phyloP scores from a whole-genome alignment of 2,113 vertebrate genomes.

The Catharus minimus region DNA sequence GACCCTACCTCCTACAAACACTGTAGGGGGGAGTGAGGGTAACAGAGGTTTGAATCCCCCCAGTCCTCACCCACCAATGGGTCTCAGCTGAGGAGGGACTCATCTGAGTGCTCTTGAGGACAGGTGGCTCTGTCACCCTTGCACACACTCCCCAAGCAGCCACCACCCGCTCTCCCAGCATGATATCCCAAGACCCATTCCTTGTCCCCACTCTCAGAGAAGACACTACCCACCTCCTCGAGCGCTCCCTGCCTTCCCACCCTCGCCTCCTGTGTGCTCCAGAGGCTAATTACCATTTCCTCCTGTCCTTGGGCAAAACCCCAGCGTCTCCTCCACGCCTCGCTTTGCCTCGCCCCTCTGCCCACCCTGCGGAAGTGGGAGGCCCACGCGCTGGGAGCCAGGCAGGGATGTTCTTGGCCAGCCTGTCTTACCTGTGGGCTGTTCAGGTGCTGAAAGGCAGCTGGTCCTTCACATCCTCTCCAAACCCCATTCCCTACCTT shows the following conservation, averaged over 20 bases:
- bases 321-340: neutral
- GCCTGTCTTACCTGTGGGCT: neutral
- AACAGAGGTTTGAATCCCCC: neutral
- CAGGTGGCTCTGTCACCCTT: neutral
- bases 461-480: fast-evolving
- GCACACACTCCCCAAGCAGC: neutral
- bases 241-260: neutral
- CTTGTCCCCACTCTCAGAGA: neutral
- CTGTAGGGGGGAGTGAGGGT: neutral
- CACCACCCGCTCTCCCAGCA: no score
- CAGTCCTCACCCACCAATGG: fast-evolving
- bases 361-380: neutral
- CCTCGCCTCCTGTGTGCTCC: neutral
- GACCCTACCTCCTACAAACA: neutral
- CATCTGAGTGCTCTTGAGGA: neutral
- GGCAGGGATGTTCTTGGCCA: neutral
- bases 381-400: fast-evolving
- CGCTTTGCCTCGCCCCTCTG: fast-evolving
- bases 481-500: neutral
- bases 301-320: constrained; percentile 10
- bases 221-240: fast-evolving
- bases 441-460: neutral
- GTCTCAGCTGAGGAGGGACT: neutral
- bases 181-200: fast-evolving
- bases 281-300: neutral